Evolutionary conservation across 2,113 vertebrate genomes (phyloP).

Genomic region (Sterrhoptilus dennistouni): DNA sequence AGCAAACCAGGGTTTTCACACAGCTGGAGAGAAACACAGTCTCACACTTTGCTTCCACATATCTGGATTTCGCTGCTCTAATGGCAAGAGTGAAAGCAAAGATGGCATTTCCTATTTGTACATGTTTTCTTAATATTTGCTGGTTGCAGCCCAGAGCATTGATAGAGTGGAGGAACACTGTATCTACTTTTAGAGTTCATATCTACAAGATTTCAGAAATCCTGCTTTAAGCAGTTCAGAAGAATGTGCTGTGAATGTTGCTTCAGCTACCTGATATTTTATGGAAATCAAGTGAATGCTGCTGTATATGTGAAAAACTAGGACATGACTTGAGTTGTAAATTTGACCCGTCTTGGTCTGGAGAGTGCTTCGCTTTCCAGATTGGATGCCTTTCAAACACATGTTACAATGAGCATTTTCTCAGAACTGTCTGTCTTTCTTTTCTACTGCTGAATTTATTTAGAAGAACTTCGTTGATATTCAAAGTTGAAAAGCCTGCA

Average conservation of each 20-base stretch:
- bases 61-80: background rate
- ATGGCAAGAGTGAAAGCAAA: conserved; percentile 8
- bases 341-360: background rate
- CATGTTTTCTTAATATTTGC: background rate
- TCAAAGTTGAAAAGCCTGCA: conserved; percentile 28
- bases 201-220: background rate
- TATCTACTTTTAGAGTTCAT: background rate
- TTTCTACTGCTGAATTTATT: conserved; percentile 56
- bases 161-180: background rate
- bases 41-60: background rate
- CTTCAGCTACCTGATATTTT: background rate
- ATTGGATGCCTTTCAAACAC: conserved; percentile 4
- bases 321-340: background rate
- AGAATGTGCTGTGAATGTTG: background rate
- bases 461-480: conserved; percentile 65
- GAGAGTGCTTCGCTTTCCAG: background rate
- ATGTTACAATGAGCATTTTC: conserved; percentile 31
- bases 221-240: background rate
- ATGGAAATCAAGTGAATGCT: background rate
- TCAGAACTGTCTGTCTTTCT: background rate
- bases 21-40: background rate
- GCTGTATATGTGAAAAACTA: background rate
- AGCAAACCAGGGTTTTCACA: conserved; percentile 9
- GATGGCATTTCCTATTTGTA: background rate
- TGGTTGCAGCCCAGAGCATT: background rate